Percentiles rank a stretch among this genome's conserved stretches.
Evolutionary conservation across 2,888 invertebrate genomes (phyloP).

Genomic region (Myathropa florea): DNA sequence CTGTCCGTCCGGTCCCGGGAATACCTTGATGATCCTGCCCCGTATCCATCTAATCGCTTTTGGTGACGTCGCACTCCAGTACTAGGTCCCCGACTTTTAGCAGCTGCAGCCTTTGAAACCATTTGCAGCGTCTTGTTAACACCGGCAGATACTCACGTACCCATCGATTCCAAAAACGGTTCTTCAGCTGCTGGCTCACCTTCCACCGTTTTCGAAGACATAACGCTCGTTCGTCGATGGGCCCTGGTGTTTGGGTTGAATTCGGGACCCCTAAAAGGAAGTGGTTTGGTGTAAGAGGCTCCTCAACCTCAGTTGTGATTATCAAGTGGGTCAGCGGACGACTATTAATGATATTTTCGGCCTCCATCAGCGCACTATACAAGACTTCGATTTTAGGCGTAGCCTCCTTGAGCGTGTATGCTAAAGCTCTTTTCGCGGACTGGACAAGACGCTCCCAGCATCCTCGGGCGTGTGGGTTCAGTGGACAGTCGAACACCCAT

Average conservation of each 20-base stretch:
- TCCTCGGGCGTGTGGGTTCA: slow-evolving; percentile 25
- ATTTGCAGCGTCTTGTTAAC: slow-evolving; percentile 10
- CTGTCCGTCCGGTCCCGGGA: slow-evolving; percentile 2
- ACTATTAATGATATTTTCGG: slow-evolving; percentile 14
- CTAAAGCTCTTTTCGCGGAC: background rate
- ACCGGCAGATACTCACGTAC: slow-evolving; percentile 10
- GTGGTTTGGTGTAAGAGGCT: slow-evolving; percentile 25
- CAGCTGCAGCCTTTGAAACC: background rate
- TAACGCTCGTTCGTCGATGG: background rate
- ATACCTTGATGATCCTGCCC: slow-evolving; percentile 1
- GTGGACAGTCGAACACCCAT: slow-evolving; percentile 34
- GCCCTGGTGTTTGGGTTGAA: background rate
- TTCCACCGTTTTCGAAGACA: slow-evolving; percentile 4
- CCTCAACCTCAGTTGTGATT: background rate
- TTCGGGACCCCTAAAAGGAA: background rate
- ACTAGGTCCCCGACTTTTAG: background rate
- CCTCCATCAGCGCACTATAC: slow-evolving; percentile 2
- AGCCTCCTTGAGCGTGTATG: background rate
- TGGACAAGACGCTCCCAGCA: slow-evolving; percentile 18
- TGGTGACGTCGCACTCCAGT: background rate
- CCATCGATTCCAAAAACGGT: slow-evolving; percentile 8
- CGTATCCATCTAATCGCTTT: background rate
- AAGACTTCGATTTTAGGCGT: slow-evolving; percentile 4
- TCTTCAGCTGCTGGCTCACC: background rate
- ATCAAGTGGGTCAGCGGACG: slow-evolving; percentile 5